phyloP scores from a whole-genome alignment of 2,797 vertebrate genomes.

The Arctocebus calabarensis region DNA sequence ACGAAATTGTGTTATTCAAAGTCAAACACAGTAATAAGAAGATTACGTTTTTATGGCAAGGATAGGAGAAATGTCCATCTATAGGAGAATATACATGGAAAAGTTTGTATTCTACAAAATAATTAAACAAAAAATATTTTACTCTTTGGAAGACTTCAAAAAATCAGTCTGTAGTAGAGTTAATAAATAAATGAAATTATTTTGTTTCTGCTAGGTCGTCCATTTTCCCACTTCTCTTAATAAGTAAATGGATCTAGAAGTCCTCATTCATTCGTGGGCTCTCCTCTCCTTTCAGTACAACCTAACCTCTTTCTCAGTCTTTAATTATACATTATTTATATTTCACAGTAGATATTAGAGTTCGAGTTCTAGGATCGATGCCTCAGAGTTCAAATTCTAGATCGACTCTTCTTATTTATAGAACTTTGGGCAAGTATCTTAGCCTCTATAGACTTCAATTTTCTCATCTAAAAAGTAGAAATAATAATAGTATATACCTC shows the following conservation, averaged over 20 bases:
- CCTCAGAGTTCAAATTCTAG: neutral
- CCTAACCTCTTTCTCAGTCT: neutral
- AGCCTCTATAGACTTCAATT: neutral
- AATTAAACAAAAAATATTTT: neutral
- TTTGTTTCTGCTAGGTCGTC: neutral
- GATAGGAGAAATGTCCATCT: neutral
- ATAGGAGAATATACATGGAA: neutral
- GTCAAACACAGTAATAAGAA: neutral
- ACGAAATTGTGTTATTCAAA: neutral
- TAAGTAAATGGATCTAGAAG: neutral
- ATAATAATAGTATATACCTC: neutral
- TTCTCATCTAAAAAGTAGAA: neutral
- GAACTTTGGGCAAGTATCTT: neutral
- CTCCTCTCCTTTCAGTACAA: neutral
- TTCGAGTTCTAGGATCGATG: neutral
- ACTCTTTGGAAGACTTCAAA: neutral
- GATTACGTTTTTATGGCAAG: neutral
- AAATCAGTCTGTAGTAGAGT: neutral
- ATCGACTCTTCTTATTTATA: neutral
- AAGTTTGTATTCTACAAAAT: neutral
- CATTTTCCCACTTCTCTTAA: neutral
- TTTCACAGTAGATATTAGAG: neutral
- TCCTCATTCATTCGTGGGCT: neutral
- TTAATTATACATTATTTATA: neutral
- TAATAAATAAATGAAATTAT: neutral